phyloP scores from a whole-genome alignment of 2,888 invertebrate species.

The Homarus gammarus region DNA sequence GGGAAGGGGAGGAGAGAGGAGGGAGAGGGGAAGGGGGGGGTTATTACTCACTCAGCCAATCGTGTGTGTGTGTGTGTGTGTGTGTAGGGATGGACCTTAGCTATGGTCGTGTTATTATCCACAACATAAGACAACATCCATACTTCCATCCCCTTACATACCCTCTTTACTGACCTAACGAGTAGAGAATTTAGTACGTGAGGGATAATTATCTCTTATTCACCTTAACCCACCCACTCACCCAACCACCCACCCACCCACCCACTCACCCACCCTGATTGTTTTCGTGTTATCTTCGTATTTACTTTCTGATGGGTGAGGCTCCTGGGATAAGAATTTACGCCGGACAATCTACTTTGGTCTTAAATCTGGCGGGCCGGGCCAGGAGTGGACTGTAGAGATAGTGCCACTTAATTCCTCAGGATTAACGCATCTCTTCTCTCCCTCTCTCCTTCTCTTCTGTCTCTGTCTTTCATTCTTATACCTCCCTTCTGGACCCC shows the following conservation, averaged over 20 bases:
- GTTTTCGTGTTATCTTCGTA: slow-evolving; percentile 39
- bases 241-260: neutral
- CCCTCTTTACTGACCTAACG: neutral
- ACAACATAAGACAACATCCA: too few species aligned
- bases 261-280: slow-evolving; percentile 9
- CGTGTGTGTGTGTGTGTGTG: slow-evolving; percentile 13
- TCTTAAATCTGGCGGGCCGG: slow-evolving; percentile 37
- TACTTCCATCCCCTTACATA: neutral
- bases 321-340: neutral
- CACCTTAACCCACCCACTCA: neutral
- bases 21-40: neutral
- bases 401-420: slow-evolving; percentile 51
- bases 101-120: too few species aligned
- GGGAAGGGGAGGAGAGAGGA: too few species aligned
- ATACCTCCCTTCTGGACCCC: neutral
- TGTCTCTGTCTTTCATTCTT: neutral
- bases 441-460: slow-evolving; percentile 18
- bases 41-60: too few species aligned
- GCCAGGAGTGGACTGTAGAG: slow-evolving; percentile 51
- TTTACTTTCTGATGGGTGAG: slow-evolving; percentile 33
- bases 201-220: too few species aligned
- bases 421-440: slow-evolving; percentile 43
- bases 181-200: neutral
- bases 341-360: slow-evolving; percentile 45
- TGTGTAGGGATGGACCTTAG: neutral